phyloP scores from a whole-genome alignment of 2,797 vertebrate genomes.

The Sebastes miniatus region DNA sequence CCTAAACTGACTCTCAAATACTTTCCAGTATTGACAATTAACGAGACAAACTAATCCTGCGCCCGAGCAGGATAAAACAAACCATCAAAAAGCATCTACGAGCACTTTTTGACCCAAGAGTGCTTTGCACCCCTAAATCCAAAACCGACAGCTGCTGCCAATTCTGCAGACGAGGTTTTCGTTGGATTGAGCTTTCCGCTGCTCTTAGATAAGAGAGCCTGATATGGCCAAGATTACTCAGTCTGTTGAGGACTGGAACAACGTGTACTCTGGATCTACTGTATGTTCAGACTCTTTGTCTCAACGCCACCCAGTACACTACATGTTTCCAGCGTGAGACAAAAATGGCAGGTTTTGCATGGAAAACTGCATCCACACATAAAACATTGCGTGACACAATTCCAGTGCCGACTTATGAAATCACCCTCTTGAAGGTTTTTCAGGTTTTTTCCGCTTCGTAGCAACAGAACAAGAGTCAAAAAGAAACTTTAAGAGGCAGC shows the following conservation, averaged over 20 bases:
- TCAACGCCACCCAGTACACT: neutral
- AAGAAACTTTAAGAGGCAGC: neutral
- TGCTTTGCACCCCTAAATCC: conserved; percentile 26
- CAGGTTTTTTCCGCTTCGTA: conserved; percentile 12
- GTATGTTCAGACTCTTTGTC: conserved; percentile 36
- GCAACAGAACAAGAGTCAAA: conserved; percentile 2
- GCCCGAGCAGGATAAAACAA: conserved; percentile 7
- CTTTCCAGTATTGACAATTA: neutral
- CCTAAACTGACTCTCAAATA: conserved; percentile 4
- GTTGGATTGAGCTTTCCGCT: conserved; percentile 48
- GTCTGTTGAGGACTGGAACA: conserved; percentile 52
- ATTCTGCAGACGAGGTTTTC: conserved; percentile 52
- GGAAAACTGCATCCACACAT: conserved; percentile 39
- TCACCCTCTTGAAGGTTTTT: conserved; percentile 11
- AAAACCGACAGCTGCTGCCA: conserved; percentile 31
- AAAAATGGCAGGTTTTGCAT: conserved; percentile 5
- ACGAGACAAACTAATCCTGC: conserved; percentile 15
- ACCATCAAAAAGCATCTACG: conserved; percentile 20
- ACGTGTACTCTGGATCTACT: conserved; percentile 55
- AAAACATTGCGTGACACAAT: conserved; percentile 16
- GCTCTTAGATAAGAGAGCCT: conserved; percentile 52
- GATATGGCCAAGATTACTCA: conserved; percentile 63
- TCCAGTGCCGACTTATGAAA: conserved; percentile 18
- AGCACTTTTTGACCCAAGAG: conserved; percentile 24
- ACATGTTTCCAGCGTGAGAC: conserved; percentile 8